Evolutionary conservation across 1,140 invertebrate genomes (phyloP), one percentile per base, ranked within the genome.

Genomic region (Aphelinus atriplicis): DNA sequence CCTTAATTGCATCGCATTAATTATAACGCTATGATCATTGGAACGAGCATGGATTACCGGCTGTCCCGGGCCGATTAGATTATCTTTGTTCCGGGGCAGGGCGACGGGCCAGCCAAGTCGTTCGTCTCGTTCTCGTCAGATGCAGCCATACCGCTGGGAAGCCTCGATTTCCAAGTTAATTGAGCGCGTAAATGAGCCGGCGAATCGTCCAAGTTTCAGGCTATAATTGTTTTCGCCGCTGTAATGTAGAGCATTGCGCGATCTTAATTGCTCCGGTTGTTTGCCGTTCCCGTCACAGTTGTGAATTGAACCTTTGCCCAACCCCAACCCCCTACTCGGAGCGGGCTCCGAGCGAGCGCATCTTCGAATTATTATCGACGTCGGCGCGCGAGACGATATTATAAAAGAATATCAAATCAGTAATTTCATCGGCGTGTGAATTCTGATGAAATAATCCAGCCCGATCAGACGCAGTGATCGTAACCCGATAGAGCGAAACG

Each of bases 21-120:
- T 83, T 85, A 83, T 83, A 84, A 83, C 79, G 77, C 78, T 76
- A 81, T 79, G 81, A 84, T 87, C 84, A 84, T 82, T 80, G 79
- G 78, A 77, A 68, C 80, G 80, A 80, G 79, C 78, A 82, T 81
- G 80, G 82, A 82, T 82, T 79, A 80, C 78, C 78, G 77, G 72
- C 68, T 42, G 42, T 79, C 71, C 81, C 72, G 55, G 56, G 80
- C 57, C 80, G 83, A 85, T 86, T 84, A 84, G 78, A 81, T 83
- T 83, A 84, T 84, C 82, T 85, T 82, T 83, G 80, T 80, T 79
- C 73, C 57, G 73, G 26, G 26, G 26, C 75, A 53, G 71, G 64
- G 70, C 69, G 77, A 71, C 26, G 26, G 26, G 26, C 26, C 26
- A 26, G 26, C 26, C 26, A 26, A 26, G 26, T 26, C 26, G 26